Evolutionary conservation across 2,888 invertebrate genomes (phyloP).

Genomic region (Margaritifera margaritifera): DNA sequence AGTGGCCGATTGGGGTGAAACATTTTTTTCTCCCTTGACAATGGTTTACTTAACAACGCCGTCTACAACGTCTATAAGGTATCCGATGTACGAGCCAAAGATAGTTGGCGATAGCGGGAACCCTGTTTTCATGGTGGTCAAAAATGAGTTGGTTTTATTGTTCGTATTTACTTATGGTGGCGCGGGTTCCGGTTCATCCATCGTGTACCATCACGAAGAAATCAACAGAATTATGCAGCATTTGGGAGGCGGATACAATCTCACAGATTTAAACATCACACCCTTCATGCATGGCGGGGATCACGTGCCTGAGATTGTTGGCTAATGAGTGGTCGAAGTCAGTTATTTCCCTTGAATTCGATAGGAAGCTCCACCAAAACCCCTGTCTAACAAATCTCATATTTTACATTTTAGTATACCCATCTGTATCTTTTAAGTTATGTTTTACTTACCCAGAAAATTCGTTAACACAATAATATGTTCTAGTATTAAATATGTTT

Average conservation of each 20-base stretch:
- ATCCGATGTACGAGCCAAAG: conserved; percentile 45
- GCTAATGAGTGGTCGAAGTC: background rate
- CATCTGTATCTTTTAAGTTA: too few species aligned
- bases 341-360: too few species aligned
- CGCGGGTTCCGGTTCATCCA: conserved; percentile 46
- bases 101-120: conserved; percentile 55
- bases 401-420: too few species aligned
- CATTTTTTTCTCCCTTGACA: conserved; percentile 12
- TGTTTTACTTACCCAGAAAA: too few species aligned
- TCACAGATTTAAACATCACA: conserved; percentile 44
- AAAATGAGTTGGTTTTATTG: conserved; percentile 48
- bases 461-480: too few species aligned
- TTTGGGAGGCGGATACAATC: conserved; percentile 42
- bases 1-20: conserved; percentile 39
- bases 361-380: too few species aligned
- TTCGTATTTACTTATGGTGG: conserved; percentile 56
- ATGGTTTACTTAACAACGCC: conserved; percentile 35
- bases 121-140: conserved; percentile 52
- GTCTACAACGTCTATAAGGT: conserved; percentile 20
- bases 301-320: conserved; percentile 21
- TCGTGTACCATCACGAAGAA: conserved; percentile 45
- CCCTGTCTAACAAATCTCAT: too few species aligned
- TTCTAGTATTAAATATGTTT: too few species aligned
- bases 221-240: conserved; percentile 44
- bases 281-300: conserved; percentile 9